These are phyloP conservation scores for Catharus minimus DNA, from an alignment of 2,113 vertebrate species.

Conservation along the genomic window DNA sequence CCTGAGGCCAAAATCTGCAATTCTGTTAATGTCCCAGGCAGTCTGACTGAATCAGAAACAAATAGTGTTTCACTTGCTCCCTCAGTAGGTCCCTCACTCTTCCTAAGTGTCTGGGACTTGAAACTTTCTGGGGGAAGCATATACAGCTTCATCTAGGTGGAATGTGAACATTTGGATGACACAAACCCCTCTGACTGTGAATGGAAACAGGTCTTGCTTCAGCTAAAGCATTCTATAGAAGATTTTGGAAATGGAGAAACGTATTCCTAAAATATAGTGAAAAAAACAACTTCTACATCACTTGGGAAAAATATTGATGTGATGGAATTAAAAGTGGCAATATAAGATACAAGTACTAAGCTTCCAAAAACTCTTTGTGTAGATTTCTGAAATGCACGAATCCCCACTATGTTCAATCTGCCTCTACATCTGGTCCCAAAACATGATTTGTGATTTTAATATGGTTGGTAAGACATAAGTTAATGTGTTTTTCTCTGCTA, in stretches of 20 bases:
- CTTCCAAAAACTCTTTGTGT: neutral
- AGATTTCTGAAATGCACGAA: neutral
- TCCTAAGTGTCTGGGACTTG: neutral
- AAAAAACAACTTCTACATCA: neutral
- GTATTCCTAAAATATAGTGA: neutral
- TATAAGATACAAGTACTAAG: neutral
- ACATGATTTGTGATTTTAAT: constrained; percentile 50
- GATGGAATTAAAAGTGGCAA: neutral
- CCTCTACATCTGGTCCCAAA: constrained; percentile 20
- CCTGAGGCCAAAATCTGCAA: constrained; percentile 1
- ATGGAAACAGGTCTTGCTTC: neutral
- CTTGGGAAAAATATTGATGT: neutral
- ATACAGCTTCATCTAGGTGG: neutral
- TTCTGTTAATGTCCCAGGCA: neutral
- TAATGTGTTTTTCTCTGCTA: constrained; percentile 39
- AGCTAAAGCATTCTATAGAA: neutral
- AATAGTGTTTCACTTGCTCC: neutral
- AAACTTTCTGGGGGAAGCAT: neutral
- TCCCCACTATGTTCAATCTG: constrained; percentile 15
- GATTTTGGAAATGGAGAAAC: neutral
- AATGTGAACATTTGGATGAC: neutral
- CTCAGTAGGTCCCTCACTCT: neutral
- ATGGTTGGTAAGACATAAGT: neutral
- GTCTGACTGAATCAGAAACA: neutral
- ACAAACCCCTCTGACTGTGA: neutral